Evolutionary conservation across 1,140 invertebrate species (phyloP).

Genomic region (Scaptomyza montana): DNA sequence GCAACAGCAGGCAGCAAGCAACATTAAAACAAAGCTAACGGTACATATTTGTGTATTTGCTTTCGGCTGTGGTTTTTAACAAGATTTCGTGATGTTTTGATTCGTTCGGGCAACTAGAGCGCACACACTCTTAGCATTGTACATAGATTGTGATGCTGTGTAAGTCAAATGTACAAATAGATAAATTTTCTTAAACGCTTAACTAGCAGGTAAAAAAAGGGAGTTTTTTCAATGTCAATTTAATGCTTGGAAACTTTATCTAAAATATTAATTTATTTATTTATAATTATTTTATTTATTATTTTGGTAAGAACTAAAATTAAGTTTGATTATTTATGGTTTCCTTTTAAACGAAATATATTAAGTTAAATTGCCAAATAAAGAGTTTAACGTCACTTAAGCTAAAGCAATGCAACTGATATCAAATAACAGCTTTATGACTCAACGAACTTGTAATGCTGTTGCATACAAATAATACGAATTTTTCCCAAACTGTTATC

Average conservation of each 20-base stretch:
- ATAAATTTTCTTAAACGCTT: neutral
- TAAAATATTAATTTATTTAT: too few relatives aligned
- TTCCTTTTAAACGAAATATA: too few relatives aligned
- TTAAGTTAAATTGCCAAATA: neutral
- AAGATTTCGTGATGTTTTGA: constrained; percentile 62
- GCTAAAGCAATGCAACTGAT: constrained; percentile 18
- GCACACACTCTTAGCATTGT: constrained; percentile 26
- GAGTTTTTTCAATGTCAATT: too few relatives aligned
- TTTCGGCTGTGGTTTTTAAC: constrained; percentile 54
- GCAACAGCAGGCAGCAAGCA: constrained; percentile 2
- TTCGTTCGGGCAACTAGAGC: constrained; percentile 49
- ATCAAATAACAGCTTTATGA: constrained; percentile 4
- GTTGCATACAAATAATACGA: constrained; percentile 1
- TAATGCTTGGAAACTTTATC: too few relatives aligned
- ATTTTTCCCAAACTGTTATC: neutral
- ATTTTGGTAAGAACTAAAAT: too few relatives aligned
- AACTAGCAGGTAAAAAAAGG: too few relatives aligned
- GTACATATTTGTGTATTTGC: constrained; percentile 50
- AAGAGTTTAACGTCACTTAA: neutral
- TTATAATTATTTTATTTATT: too few relatives aligned
- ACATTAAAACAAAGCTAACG: constrained; percentile 54
- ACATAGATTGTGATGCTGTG: constrained; percentile 1
- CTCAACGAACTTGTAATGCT: constrained; percentile 7
- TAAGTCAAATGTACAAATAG: neutral
- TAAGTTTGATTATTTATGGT: too few relatives aligned